These are phyloP conservation scores for Phymanthus crucifer DNA, from an alignment of 92 coral and sea anemone species.

Conservation along the genomic window DNA sequence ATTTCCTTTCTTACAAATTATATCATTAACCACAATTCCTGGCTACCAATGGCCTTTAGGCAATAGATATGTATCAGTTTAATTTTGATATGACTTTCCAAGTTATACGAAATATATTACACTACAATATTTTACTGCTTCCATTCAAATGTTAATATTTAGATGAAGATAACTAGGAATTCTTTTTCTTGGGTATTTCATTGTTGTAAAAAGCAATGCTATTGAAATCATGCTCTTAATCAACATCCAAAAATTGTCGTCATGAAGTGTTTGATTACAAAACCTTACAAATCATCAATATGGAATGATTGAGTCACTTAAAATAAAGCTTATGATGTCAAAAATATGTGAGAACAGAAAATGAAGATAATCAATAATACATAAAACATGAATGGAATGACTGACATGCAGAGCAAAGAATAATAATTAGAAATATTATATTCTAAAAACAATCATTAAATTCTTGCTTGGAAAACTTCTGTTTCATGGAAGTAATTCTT, in stretches of 20 bases:
- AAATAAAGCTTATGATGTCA: background rate
- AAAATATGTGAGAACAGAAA: background rate
- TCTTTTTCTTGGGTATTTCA: background rate
- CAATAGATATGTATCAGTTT: background rate
- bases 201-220: no score
- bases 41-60: background rate
- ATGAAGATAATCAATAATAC: background rate
- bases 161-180: background rate
- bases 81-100: background rate
- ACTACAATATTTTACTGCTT: background rate
- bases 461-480: background rate
- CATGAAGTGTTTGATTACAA: background rate
- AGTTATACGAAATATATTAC: background rate
- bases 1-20: background rate
- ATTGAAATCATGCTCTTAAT: no score
- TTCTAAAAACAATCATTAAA: background rate
- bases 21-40: background rate
- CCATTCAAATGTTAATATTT: background rate
- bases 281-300: background rate
- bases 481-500: background rate
- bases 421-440: background rate
- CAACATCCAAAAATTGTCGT: no score
- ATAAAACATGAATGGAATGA: conserved; percentile 10
- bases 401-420: conserved; percentile 6
- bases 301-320: background rate